Evolutionary conservation across 2,113 vertebrate genomes (phyloP).

Genomic region (Cyphomyrus discorhynchus): DNA sequence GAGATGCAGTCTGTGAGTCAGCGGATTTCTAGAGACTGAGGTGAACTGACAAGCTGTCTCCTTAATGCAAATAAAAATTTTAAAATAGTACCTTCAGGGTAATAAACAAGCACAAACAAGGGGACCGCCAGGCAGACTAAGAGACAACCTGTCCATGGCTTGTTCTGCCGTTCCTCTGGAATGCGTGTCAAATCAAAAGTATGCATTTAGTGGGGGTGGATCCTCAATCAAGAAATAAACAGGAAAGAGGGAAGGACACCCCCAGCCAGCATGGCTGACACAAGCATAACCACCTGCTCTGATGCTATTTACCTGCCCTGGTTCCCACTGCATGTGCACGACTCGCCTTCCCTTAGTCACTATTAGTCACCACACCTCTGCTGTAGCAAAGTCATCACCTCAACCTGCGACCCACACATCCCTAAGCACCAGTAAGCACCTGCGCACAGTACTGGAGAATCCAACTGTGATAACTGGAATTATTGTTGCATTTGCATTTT

Average conservation of each 20-base stretch:
- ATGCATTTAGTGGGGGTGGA: background rate
- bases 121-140: background rate
- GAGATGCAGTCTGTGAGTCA: background rate
- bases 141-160: background rate
- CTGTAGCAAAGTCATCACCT: background rate
- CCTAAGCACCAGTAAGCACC: background rate
- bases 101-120: background rate
- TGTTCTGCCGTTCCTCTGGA: background rate
- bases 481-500: background rate
- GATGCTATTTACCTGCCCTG: background rate
- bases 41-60: background rate
- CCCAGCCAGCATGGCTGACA: background rate
- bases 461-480: background rate
- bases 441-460: background rate
- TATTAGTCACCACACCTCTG: background rate
- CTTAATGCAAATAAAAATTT: background rate
- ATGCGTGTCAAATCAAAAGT: background rate
- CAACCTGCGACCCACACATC: background rate
- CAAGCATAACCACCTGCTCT: background rate
- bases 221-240: background rate
- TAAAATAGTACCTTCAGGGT: background rate
- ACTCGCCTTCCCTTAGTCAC: background rate
- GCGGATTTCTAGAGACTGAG: background rate
- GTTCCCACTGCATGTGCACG: background rate
- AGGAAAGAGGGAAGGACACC: background rate